A percentile compares a stretch with the other conserved stretches of the same genome.
phyloP scores from a whole-genome alignment of 2,113 vertebrate species.

The Elgaria multicarinata region DNA sequence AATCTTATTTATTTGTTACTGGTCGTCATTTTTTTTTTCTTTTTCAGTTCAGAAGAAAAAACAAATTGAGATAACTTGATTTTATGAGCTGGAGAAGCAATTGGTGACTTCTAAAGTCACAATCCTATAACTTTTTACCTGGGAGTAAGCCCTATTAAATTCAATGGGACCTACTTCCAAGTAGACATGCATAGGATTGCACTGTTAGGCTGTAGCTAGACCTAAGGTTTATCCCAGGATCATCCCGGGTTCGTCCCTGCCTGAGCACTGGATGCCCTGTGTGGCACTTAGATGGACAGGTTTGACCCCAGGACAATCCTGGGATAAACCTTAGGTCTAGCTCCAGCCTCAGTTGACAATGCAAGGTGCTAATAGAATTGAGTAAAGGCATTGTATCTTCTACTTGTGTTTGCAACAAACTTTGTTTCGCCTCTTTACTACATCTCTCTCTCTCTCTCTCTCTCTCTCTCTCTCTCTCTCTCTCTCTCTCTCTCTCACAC shows the following conservation, averaged over 20 bases:
- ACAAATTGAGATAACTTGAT: conserved; percentile 86
- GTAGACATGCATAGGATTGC: not conserved
- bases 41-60: conserved; percentile 85
- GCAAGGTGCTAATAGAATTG: conserved; percentile 87
- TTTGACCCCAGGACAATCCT: no score
- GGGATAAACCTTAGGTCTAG: no score
- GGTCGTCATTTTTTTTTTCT: conserved; percentile 53
- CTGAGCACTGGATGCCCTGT: no score
- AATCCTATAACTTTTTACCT: not conserved
- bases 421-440: not conserved
- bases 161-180: not conserved
- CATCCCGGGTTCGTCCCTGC: no score
- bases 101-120: conserved; percentile 85
- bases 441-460: not conserved
- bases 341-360: no score
- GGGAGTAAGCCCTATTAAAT: no score
- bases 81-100: conserved; percentile 88
- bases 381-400: conserved; percentile 84
- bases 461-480: no score
- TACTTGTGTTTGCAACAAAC: not conserved
- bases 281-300: no score
- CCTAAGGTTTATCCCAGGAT: no score
- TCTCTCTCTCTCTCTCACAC: not conserved
- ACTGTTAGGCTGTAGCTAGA: no score
- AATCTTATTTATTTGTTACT: not conserved